Percentiles rank a stretch among this genome's conserved stretches.
These are phyloP conservation scores for Hemicentrotus pulcherrimus DNA, from an alignment of 35 echinoderm and acorn worm genomes.

Conservation along the genomic window DNA sequence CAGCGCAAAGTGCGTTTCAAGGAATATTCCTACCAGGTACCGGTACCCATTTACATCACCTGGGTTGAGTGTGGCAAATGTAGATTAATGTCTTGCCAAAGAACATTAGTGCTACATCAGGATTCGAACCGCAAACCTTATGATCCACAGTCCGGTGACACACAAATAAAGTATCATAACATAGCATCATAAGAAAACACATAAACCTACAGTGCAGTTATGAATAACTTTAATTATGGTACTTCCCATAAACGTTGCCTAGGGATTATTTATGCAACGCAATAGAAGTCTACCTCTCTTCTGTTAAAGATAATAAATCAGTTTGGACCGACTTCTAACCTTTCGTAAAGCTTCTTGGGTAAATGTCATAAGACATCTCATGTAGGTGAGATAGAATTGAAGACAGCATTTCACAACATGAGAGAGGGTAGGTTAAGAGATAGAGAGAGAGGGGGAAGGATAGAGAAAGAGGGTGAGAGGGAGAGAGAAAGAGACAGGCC, in stretches of 20 bases:
- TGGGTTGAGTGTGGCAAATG: too few relatives aligned
- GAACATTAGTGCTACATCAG: too few relatives aligned
- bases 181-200: too few relatives aligned
- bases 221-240: not conserved
- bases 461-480: not conserved
- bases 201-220: not conserved
- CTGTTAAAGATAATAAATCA: slow-evolving; percentile 7
- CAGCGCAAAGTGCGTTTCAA: too few relatives aligned
- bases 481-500: not conserved
- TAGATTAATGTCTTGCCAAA: too few relatives aligned
- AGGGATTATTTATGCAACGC: not conserved
- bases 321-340: not conserved
- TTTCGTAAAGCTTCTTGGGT: not conserved
- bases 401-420: not conserved
- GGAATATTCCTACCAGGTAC: too few relatives aligned
- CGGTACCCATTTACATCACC: too few relatives aligned
- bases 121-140: too few relatives aligned
- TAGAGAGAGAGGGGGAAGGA: too few relatives aligned
- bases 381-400: not conserved
- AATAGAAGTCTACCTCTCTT: not conserved
- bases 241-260: not conserved
- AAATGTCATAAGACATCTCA: not conserved
- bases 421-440: not conserved
- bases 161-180: too few relatives aligned
- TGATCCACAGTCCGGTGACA: too few relatives aligned